Base-by-base conservation (phyloP, 2,888 invertebrate species). In the Dyspetes luteomarginatus region DNA sequence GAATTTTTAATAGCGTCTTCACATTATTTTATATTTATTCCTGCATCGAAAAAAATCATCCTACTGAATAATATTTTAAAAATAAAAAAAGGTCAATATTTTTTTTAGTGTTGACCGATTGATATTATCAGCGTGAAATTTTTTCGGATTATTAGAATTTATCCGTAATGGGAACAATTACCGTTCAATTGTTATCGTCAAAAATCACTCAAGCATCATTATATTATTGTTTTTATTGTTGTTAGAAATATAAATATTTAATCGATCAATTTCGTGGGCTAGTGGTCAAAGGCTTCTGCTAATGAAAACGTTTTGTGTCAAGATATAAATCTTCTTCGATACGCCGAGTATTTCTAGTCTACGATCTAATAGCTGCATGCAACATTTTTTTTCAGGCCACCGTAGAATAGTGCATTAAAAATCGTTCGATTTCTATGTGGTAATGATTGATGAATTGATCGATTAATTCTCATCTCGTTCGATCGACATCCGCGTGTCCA, bases 161-260 rank as follows among this genome's bases (percentile, higher is more conserved):
- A 3, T n/a, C n/a, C n/a, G n/a, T n/a, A n/a, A n/a, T 7, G 5
- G 19, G 15, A 48, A 48, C 17, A 9, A 7, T 15, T 52, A 4
- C 9, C 55, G 5, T 24, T n/a, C 26, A 19, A 15, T n/a, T 12
- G 24, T 19, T n/a, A 48, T 68, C 67, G 64, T 45, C 52, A 15
- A 60, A 36, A 41, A 45, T 60, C 15, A 60, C 12, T 12, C 12
- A 36, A 12, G 36, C 36, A 12, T 36, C 36, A 36, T 4, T 36
- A 36, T 52, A 7, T 65, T 58, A 28, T 41, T 17, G 45, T 52
- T 55, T 9, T 43, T 22, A 50, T 56, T 19, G n/a, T 7, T 55
- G 75, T 82, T 78, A 64, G 52, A 75, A 75, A 75, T 78, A 73
- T 65, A 69, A 77, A 81, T 81, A 4, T 45, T 41, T 9, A 41